phyloP scores from a whole-genome alignment of 2,888 invertebrate species.

The Zygaena filipendulae region DNA sequence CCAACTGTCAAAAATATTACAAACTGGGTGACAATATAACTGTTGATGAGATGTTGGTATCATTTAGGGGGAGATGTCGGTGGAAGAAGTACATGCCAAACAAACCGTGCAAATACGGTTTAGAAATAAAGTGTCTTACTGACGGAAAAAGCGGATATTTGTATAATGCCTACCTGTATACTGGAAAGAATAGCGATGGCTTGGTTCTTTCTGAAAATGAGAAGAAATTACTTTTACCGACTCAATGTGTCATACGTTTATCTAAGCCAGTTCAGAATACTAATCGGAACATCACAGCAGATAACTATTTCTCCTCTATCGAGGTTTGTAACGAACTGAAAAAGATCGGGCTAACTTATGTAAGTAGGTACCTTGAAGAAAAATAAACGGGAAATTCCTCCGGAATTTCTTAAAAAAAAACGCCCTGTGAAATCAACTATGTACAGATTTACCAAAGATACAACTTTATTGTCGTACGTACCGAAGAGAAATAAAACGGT shows the following conservation, averaged over 20 bases:
- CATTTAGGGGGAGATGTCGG: slow-evolving; percentile 11
- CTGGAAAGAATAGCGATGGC: slow-evolving; percentile 12
- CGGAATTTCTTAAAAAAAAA: slow-evolving; percentile 3
- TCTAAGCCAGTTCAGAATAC: slow-evolving; percentile 12
- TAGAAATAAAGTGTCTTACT: slow-evolving; percentile 12
- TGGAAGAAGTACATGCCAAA: slow-evolving; percentile 16
- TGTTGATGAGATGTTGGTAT: slow-evolving; percentile 12
- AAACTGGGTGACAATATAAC: slow-evolving; percentile 5
- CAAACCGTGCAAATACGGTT: slow-evolving; percentile 14
- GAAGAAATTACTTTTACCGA: too few species aligned
- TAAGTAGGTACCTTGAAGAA: slow-evolving; percentile 10
- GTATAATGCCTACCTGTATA: slow-evolving; percentile 8
- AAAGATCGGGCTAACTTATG: slow-evolving; percentile 14
- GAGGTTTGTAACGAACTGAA: slow-evolving; percentile 11
- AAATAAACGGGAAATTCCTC: slow-evolving; percentile 5
- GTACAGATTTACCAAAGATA: too few species aligned
- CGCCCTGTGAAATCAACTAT: too few species aligned
- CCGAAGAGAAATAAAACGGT: too few species aligned
- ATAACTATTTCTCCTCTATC: slow-evolving; percentile 14
- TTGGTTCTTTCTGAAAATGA: slow-evolving; percentile 9
- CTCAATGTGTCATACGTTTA: slow-evolving; percentile 14
- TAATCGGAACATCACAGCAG: slow-evolving; percentile 17
- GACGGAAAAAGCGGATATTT: slow-evolving; percentile 13
- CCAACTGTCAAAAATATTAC: slow-evolving; percentile 9
- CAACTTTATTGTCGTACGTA: too few species aligned